phyloP scores from a whole-genome alignment of 2,113 vertebrate species.

The Toxotes chatareus region DNA sequence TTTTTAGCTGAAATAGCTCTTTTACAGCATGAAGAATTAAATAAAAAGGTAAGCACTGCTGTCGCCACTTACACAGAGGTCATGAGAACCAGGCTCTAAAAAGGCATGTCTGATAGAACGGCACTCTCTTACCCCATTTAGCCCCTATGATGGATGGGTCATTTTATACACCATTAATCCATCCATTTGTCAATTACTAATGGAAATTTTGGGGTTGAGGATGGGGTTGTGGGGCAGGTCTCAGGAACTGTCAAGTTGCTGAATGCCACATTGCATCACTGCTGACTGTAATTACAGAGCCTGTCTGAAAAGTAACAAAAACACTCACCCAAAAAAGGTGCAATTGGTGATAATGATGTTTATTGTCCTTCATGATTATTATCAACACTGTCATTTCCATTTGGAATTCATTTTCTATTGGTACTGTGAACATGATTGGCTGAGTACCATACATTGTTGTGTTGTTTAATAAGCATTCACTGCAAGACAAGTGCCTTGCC shows the following conservation, averaged over 20 bases:
- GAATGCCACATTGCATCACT: conserved; percentile 67
- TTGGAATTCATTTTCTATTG: conserved; percentile 40
- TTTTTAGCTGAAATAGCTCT: not conserved
- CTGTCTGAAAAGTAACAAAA: conserved; percentile 48
- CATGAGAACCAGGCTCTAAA: conserved; percentile 47
- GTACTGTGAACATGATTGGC: conserved; percentile 31
- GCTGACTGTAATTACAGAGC: conserved; percentile 65
- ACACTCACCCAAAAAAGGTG: conserved; percentile 23
- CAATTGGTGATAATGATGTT: conserved; percentile 43
- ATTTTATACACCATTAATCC: conserved; percentile 82
- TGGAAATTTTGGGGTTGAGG: conserved; percentile 64
- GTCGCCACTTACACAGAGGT: conserved; percentile 46
- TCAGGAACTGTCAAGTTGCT: conserved; percentile 68
- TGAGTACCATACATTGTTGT: conserved; percentile 35
- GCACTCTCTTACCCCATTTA: conserved; percentile 66
- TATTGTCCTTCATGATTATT: conserved; percentile 41
- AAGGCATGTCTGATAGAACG: conserved; percentile 49
- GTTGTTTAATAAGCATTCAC: conserved; percentile 43
- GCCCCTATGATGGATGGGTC: conserved; percentile 73
- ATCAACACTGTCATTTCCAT: conserved; percentile 46
- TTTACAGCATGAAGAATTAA: conserved; percentile 4
- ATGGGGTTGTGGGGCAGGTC: conserved; percentile 26
- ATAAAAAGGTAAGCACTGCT: not conserved
- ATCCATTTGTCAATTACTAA: conserved; percentile 80
- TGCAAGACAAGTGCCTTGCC: conserved; percentile 30